Percentiles rank a stretch among this genome's conserved stretches.
phyloP scores from a whole-genome alignment of 2,113 vertebrate genomes.

The Pangasianodon gigas region DNA sequence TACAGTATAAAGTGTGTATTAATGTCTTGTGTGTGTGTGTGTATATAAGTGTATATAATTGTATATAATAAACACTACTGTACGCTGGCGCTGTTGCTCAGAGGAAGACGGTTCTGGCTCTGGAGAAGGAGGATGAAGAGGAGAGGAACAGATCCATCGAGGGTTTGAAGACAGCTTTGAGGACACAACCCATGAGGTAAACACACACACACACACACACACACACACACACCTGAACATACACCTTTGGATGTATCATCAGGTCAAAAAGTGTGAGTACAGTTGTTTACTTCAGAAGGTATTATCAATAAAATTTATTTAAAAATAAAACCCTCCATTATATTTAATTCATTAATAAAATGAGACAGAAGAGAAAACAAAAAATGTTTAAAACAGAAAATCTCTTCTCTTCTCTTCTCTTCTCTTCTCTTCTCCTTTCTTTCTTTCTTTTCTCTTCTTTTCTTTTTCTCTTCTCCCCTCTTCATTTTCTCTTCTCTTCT shows the following conservation, averaged over 20 bases:
- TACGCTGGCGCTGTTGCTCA: constrained; percentile 50
- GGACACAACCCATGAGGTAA: constrained; percentile 94
- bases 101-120: constrained; percentile 82
- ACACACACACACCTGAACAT: not conserved
- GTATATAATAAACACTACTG: not conserved
- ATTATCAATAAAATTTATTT: too few relatives aligned
- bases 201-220: not conserved
- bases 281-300: too few relatives aligned
- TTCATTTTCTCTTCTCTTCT: too few relatives aligned
- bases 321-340: too few relatives aligned
- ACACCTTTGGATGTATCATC: not conserved
- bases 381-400: too few relatives aligned
- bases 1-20: not conserved
- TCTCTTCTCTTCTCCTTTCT: too few relatives aligned
- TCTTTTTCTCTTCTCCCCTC: too few relatives aligned
- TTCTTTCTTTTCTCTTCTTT: not conserved
- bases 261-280: not conserved
- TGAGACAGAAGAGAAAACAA: too few relatives aligned
- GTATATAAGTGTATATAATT: not conserved
- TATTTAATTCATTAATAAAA: too few relatives aligned
- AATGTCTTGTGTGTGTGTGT: not conserved
- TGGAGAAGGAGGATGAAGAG: constrained; percentile 85
- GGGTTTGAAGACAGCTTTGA: constrained; percentile 87
- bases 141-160: constrained; percentile 84
- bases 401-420: too few relatives aligned